A percentile compares a stretch with the other conserved stretches of the same genome.
Conservation (phyloP, 2,888 invertebrate genomes). For the Sminthurinus aureus region DNA sequence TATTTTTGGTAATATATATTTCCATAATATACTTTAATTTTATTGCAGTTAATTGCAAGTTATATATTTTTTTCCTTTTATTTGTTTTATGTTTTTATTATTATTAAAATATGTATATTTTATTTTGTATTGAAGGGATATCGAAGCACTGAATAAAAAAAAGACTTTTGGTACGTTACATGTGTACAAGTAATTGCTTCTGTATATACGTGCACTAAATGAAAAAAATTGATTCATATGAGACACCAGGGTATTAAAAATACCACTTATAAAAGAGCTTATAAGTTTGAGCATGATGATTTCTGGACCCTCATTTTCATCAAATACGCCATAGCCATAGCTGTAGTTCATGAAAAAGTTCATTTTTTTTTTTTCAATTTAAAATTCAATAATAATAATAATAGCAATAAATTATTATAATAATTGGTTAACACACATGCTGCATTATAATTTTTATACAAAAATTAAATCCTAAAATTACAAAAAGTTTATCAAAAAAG, state of each 20-base stretch:
- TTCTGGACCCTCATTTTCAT: conserved; percentile 27
- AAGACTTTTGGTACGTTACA: not conserved
- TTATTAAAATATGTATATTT: not conserved
- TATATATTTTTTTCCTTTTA: not conserved
- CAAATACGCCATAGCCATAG: conserved; percentile 37
- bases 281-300: conserved; percentile 34
- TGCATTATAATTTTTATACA: no score
- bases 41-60: not conserved
- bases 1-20: not conserved
- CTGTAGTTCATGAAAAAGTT: conserved; percentile 40
- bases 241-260: conserved; percentile 32
- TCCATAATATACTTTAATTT: not conserved
- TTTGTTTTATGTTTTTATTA: not conserved
- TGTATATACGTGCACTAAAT: conserved; percentile 37
- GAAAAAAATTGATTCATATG: conserved; percentile 23
- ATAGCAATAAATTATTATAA: no score
- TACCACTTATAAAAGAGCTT: conserved; percentile 37
- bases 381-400: conserved; percentile 11
- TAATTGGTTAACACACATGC: no score
- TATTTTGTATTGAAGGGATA: not conserved
- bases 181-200: not conserved
- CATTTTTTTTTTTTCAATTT: conserved; percentile 30
- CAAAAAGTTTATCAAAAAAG: not conserved
- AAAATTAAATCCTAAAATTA: not conserved
- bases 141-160: conserved; percentile 38